These are phyloP conservation scores for Piaya cayana DNA, from an alignment of 2,113 vertebrate species.

Conservation along the genomic window DNA sequence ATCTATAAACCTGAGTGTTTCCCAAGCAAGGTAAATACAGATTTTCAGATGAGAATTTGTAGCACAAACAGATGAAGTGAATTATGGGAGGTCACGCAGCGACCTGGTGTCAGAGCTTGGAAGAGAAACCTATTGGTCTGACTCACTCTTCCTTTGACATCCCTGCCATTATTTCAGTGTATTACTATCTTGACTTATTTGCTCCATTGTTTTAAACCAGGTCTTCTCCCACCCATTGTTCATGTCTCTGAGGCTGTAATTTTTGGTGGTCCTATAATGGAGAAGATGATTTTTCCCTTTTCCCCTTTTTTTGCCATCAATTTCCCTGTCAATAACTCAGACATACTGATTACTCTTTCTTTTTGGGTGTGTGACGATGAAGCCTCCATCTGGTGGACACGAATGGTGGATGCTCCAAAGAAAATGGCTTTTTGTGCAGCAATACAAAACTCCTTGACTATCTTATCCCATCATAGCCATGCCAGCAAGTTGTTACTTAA, in stretches of 20 bases:
- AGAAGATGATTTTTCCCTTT: neutral
- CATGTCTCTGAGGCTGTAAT: neutral
- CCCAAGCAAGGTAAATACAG: neutral
- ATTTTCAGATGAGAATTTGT: neutral
- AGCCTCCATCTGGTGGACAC: neutral
- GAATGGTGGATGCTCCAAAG: neutral
- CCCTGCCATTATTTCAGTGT: neutral
- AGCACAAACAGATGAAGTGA: neutral
- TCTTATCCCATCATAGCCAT: neutral
- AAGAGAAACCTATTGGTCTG: neutral
- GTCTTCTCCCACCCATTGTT: neutral
- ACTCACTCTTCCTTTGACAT: neutral
- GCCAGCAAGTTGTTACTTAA: neutral
- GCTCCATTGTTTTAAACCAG: neutral
- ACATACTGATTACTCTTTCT: neutral
- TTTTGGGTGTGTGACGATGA: neutral
- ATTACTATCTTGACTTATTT: neutral
- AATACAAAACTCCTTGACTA: neutral
- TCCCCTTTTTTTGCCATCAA: neutral
- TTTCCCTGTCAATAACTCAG: neutral
- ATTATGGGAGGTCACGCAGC: neutral
- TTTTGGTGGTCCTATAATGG: neutral
- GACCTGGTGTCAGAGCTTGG: neutral
- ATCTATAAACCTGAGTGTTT: neutral
- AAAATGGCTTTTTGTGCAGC: neutral